Conservation (phyloP, 2,797 vertebrate species). For the Acipenser oxyrinchus region DNA sequence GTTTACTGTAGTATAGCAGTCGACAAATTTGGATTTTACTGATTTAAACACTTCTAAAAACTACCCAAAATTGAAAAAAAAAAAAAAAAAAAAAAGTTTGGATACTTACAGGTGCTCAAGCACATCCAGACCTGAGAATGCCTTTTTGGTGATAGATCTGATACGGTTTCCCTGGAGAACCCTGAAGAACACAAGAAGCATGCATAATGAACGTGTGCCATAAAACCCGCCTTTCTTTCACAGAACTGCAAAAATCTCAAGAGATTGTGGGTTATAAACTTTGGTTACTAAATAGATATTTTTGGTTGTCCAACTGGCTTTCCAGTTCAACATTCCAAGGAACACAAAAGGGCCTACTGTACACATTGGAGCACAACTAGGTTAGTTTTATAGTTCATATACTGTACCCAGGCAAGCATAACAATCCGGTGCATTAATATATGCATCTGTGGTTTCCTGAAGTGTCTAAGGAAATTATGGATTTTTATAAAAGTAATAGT, state of each 20-base stretch:
- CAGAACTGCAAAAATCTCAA: neutral
- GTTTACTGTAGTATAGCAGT: neutral
- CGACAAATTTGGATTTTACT: slow-evolving; percentile 28
- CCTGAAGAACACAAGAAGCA: slow-evolving; percentile 39
- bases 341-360: too few species aligned
- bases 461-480: too few species aligned
- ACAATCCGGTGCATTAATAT: too few species aligned
- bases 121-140: slow-evolving; percentile 88
- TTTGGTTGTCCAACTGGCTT: too few species aligned
- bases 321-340: too few species aligned
- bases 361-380: too few species aligned
- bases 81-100: slow-evolving; percentile 30
- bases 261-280: too few species aligned
- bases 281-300: too few species aligned
- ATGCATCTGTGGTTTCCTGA: too few species aligned
- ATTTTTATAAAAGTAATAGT: too few species aligned
- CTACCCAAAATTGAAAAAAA: slow-evolving; percentile 10
- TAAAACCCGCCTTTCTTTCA: neutral
- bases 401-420: too few species aligned
- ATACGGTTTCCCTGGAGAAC: slow-evolving; percentile 88
- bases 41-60: slow-evolving; percentile 21
- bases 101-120: slow-evolving; percentile 88
- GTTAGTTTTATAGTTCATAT: too few species aligned
- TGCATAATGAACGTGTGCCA: neutral
- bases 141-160: slow-evolving; percentile 91